A percentile compares a stretch with the other conserved stretches of the same genome.
Evolutionary conservation across 2,888 invertebrate genomes (phyloP).

Genomic region (Scaptomyza tumidula): DNA sequence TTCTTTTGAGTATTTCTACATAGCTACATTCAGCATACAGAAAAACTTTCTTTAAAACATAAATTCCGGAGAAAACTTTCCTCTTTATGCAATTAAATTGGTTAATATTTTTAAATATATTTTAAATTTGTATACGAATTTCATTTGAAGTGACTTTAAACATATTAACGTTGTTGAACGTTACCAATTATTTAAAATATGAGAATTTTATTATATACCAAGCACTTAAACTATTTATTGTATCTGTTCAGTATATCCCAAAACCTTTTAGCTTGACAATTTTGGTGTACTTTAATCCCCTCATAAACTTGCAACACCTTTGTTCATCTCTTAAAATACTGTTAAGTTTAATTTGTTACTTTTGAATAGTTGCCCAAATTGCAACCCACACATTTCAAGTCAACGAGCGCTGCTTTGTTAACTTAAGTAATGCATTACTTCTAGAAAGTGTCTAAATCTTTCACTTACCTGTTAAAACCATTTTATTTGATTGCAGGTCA

Average conservation of each 20-base stretch:
- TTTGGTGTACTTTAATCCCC: background rate
- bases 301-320: slow-evolving; percentile 24
- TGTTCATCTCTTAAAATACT: background rate
- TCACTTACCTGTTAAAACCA: slow-evolving; percentile 33
- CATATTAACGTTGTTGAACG: no score
- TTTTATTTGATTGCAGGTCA: slow-evolving; percentile 47
- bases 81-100: no score
- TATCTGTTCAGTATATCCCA: no score
- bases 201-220: no score
- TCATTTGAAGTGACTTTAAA: no score
- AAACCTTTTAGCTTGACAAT: no score
- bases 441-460: slow-evolving; percentile 18
- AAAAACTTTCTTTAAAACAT: background rate
- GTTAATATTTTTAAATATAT: no score
- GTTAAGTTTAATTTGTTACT: background rate
- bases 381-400: slow-evolving; percentile 1
- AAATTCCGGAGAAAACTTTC: background rate
- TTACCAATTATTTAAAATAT: no score
- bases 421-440: slow-evolving; percentile 14
- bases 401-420: slow-evolving; percentile 16
- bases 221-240: no score
- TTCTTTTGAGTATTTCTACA: background rate
- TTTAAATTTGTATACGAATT: no score
- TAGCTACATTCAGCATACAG: background rate
- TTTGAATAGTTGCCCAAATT: background rate